phyloP scores from a whole-genome alignment of 2,888 invertebrate genomes.

The Sepioteuthis lessoniana region DNA sequence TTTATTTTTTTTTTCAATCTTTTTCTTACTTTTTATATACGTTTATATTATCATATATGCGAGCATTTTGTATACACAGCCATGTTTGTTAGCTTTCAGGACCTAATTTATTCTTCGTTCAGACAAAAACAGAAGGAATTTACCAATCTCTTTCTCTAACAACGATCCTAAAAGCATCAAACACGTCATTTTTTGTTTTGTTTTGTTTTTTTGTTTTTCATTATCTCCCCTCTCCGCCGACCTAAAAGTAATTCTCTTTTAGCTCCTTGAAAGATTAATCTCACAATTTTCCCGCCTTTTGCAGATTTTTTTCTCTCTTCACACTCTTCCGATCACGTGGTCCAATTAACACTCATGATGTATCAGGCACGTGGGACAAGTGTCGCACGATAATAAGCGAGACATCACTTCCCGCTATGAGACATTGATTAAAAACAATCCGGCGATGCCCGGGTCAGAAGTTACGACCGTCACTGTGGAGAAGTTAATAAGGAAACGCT shows the following conservation, averaged over 20 bases:
- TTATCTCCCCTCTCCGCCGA: background rate
- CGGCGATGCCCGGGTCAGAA: background rate
- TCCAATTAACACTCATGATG: background rate
- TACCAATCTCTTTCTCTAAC: background rate
- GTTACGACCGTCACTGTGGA: slow-evolving; percentile 19
- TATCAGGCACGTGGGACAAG: slow-evolving; percentile 6
- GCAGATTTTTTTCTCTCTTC: background rate
- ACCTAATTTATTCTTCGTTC: background rate
- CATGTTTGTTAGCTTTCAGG: too few species aligned
- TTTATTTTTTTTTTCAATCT: too few species aligned
- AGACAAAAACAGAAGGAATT: background rate
- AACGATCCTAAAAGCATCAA: too few species aligned
- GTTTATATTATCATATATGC: too few species aligned
- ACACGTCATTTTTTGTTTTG: too few species aligned
- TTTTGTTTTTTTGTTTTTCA: background rate
- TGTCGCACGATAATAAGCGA: slow-evolving; percentile 8
- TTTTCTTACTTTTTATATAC: too few species aligned
- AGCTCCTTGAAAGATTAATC: background rate
- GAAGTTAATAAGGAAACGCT: slow-evolving; percentile 33
- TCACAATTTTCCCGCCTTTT: background rate
- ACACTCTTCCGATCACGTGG: background rate
- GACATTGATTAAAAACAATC: slow-evolving; percentile 33
- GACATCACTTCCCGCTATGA: background rate
- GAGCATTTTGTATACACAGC: too few species aligned
- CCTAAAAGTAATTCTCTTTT: background rate